Base-by-base conservation (phyloP, 2,113 vertebrate species). In the Grallaria varia region DNA sequence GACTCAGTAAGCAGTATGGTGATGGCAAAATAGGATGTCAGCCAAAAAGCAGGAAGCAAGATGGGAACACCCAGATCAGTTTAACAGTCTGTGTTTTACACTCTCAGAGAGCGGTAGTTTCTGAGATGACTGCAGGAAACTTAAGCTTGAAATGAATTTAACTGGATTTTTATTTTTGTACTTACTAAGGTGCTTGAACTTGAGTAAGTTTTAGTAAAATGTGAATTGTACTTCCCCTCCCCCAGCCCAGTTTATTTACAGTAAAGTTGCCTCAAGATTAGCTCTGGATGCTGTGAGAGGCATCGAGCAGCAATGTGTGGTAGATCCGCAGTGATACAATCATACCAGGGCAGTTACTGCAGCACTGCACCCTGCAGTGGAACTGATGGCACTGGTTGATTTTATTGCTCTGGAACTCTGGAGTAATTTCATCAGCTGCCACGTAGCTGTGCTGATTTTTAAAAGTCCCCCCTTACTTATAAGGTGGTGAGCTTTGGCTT, bases 61-160 rank as follows among this genome's bases (percentile, higher is more conserved):
- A 93, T 94, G 95, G 95, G 87, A 97, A 97, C 96, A 95, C 96
- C 95, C 94, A 93, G 93, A 84, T 95, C 92, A 92, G 86, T 81
- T 93, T 55, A 75, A 78, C 91, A 91, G 87, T 60, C 91, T 96
- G 77, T 3, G 2, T 87, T 90, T 82, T 87, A 44, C 19, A 13
- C 74, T 87, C 84, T 79, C 45, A 31, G 44, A 67, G 68, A 93
- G 44, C 0, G 0, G 39, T 60, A 11, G 33, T 74, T 92, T 74
- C 73, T 62, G 72, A 88, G 49, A 55, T 35, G n/a, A 74, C 63
- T 60, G 72, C 39, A 59, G 80, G 60, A 71, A 67, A 87, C 28
- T 40, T 82, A 69, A 59, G 67, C n/a, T 91, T 75, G 37, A 68
- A n/a, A 62, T 62, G 4, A 72, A 33, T 67, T 52, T 44, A 64